Evolutionary conservation across 2,113 vertebrate species (phyloP), one percentile per base, ranked within the genome.

Genomic region (Trichomycterus rosablanca): DNA sequence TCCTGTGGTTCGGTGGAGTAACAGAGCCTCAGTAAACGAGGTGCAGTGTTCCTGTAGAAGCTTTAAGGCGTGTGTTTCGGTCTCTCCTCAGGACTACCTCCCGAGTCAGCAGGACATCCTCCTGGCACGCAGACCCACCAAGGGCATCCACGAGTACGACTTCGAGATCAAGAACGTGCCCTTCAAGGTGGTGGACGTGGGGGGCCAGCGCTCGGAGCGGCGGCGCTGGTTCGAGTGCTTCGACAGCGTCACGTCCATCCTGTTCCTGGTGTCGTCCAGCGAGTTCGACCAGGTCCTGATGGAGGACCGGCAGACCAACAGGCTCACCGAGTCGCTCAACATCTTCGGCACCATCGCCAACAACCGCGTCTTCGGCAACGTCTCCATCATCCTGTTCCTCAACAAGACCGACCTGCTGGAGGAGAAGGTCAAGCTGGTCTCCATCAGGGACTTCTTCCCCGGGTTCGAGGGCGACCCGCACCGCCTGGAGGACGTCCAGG

Each of bases 141-240:
- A 92, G 73, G 91, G 91, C 52, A 92, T 93, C 20, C 90, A 92
- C 0, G 91, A 93, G 77, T 92, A 93, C 30, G 82, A 91, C 84
- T 93, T 93, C 14, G 90, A 93, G 42, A 93, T 93, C 53, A 93
- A 91, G 54, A 93, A 92, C n/a, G 91, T 93, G 55, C 91, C 91
- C 54, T 93, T 93, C 76, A 93, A 92, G 66, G 92, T 93, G 91
- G 91, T 93, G 10, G 91, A 93, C 0, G 91, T 93, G n/a, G 91
- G 91, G 0, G 91, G 91, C 0, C 91, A 93, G 24, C 68, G 91
- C 43, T 93, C 91, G 0, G 91, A 93, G 30, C 80, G 91, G 51
- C 91, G 90, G 55, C 87, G 90, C 0, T 93, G 91, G 91, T 93
- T 93, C 9, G 91, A 93, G 14, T 93, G 91, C 75, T 93, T 93